Evolutionary conservation across 2,888 invertebrate species (phyloP).

Genomic region (Chironomus tentans): DNA sequence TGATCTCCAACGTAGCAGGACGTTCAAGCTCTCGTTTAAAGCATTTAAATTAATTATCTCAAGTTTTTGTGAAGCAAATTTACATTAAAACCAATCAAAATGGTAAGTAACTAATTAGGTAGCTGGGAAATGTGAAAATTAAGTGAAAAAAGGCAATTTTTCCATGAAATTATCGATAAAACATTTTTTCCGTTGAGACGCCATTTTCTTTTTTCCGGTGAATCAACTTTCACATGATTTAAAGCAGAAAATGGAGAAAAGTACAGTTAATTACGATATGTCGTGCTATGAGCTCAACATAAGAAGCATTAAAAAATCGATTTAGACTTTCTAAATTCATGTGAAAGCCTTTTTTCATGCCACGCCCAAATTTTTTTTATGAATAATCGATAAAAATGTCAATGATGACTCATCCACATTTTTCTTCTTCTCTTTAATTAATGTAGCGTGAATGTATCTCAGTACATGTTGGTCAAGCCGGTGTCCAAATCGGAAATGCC

Average conservation of each 20-base stretch:
- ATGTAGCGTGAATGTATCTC: slow-evolving; percentile 69
- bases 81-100: slow-evolving; percentile 32
- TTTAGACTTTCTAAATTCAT: background rate
- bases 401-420: background rate
- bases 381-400: background rate
- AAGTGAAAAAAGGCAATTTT: background rate
- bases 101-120: slow-evolving; percentile 33
- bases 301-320: too few species aligned
- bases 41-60: background rate
- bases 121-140: background rate
- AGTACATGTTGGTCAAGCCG: slow-evolving; percentile 71
- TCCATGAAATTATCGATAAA: background rate
- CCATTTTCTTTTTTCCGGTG: background rate
- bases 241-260: background rate
- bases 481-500: slow-evolving; percentile 84
- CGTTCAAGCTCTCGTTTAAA: background rate
- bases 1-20: background rate
- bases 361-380: background rate
- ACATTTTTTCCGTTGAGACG: background rate
- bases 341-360: background rate
- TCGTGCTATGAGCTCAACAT: too few species aligned
- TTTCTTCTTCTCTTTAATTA: slow-evolving; percentile 28
- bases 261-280: background rate
- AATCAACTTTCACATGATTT: background rate
- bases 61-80: background rate